phyloP scores from a whole-genome alignment of 2,797 vertebrate genomes.

The Phataginus tetradactyla region DNA sequence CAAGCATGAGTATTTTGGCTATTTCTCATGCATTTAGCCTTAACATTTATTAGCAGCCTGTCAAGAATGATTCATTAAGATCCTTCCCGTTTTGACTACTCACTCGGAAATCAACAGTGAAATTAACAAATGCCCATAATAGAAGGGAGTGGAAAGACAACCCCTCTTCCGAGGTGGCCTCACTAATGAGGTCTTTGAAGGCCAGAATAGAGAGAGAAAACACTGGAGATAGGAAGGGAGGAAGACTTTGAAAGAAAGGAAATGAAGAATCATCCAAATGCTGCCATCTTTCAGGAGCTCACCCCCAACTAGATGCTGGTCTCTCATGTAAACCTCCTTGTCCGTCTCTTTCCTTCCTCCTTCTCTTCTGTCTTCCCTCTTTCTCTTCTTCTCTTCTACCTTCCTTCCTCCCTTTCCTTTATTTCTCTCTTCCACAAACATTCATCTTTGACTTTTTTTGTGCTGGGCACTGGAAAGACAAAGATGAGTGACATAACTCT shows the following conservation, averaged over 20 bases:
- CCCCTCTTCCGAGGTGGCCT: rapidly evolving
- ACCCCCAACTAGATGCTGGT: rapidly evolving
- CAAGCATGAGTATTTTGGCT: neutral
- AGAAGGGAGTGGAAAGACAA: neutral
- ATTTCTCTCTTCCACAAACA: neutral
- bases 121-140: neutral
- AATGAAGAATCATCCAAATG: neutral
- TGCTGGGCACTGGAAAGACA: too few species aligned
- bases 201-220: neutral
- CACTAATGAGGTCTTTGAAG: neutral
- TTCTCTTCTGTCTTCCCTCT: neutral
- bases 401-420: neutral
- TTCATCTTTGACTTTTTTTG: neutral
- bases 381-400: neutral
- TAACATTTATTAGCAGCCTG: neutral
- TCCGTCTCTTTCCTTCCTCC: neutral
- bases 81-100: neutral
- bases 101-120: neutral
- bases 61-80: neutral
- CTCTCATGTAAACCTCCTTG: rapidly evolving
- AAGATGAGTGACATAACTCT: neutral
- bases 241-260: neutral
- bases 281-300: neutral
- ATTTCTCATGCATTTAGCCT: neutral
- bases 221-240: neutral